Conservation (phyloP, 2,797 vertebrate species). For the Lepilemur ruficaudatus region DNA sequence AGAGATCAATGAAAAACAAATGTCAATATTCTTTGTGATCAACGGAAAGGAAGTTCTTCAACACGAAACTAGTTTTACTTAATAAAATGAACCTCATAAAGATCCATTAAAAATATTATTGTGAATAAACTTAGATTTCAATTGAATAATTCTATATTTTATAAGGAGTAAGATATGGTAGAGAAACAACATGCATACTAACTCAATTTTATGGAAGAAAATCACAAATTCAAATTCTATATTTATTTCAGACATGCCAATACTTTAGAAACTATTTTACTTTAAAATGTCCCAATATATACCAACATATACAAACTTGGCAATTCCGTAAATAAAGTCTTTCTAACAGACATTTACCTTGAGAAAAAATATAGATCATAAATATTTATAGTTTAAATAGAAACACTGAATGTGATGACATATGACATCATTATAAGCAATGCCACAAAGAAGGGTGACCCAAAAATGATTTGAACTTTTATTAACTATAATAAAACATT, state of each 20-base stretch:
- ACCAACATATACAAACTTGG: background rate
- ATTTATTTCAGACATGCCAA: constrained; percentile 12
- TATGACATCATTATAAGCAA: constrained; percentile 25
- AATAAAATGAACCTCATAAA: constrained; percentile 40
- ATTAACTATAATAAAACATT: background rate
- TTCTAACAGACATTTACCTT: background rate
- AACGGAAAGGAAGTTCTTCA: constrained; percentile 18
- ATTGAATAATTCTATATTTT: constrained; percentile 29
- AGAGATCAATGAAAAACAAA: background rate
- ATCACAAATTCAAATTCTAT: background rate
- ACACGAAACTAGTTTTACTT: background rate
- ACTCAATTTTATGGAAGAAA: constrained; percentile 12
- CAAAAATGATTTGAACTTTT: background rate
- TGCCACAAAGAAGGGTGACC: background rate
- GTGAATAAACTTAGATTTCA: background rate
- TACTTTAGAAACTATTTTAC: background rate
- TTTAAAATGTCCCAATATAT: background rate
- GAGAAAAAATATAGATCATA: background rate
- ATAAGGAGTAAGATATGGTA: background rate
- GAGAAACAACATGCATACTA: background rate
- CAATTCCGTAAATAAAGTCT: background rate
- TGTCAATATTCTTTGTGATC: background rate
- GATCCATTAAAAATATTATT: constrained; percentile 15
- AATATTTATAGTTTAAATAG: background rate
- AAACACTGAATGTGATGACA: background rate